Base-by-base conservation (phyloP, 2,113 vertebrate species). In the Hippocampus abdominalis region DNA sequence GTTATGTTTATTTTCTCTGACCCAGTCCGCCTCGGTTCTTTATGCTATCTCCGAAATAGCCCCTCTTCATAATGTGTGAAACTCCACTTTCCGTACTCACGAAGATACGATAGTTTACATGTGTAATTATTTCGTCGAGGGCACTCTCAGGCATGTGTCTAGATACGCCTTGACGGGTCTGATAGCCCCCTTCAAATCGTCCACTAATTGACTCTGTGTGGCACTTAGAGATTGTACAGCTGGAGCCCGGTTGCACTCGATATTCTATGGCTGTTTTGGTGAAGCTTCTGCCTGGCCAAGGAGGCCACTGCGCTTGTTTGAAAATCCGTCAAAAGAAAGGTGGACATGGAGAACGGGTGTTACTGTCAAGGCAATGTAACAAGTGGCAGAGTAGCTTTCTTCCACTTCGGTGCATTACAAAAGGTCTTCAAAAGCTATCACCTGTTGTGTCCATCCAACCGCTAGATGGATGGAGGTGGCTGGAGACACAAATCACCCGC, bases 401-500 rank as follows among this genome's bases (percentile, higher is more conserved):
- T 60, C 13, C 6, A 60, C 7, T 8, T 61, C 8, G 0, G 75
- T 60, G 66, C 76, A 79, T 71, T 71, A 46, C 56, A 72, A 61
- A 64, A 53, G 46, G 60, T n/a, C 36, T 40, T 54, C 1, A 54
- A 23, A 54, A 23, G 8, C n/a, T 49, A 49, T 49, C 48, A 49
- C 15, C 63, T n/a, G 20, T 53, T 32, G 65, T 32, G 32, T 36
- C 32, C 32, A 6, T 1, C 32, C 32, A 36, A 68, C 75, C 80
- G 67, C 66, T 51, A 77, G 54, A 81, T 1, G 4, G 59, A 20
- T 64, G 66, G 63, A 65, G 69, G 54, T 78, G 71, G 76, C 69
- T 70, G 71, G 66, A 78, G 61, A 81, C 68, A 48, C 4, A 36
- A 73, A 46, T 72, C 68, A 76, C 70, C 76, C 76, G 78, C 63